Conservation (phyloP, 2,888 invertebrate genomes). For the Euplagia quadripunctaria region DNA sequence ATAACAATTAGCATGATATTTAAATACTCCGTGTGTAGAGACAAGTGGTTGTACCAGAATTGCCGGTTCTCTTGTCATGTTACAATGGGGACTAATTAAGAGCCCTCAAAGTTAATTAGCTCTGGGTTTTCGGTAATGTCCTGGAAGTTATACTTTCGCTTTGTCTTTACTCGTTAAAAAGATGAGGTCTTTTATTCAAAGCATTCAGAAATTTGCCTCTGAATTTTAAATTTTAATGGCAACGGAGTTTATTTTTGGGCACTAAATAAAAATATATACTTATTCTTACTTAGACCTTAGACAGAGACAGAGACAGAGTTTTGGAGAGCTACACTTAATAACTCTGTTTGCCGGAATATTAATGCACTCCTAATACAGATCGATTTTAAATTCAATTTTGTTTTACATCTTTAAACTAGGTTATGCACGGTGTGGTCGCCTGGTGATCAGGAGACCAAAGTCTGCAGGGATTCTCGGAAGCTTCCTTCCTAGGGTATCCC, state of each 20-base stretch:
- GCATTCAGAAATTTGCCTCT: constrained; percentile 20
- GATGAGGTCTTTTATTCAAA: constrained; percentile 53
- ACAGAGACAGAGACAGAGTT: background rate
- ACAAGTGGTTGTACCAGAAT: constrained; percentile 70
- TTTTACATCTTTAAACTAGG: background rate
- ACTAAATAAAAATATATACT: background rate
- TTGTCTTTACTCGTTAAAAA: constrained; percentile 66
- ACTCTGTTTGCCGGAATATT: too few relatives aligned
- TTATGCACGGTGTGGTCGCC: too few relatives aligned
- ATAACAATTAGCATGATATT: constrained; percentile 14
- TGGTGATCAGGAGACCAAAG: too few relatives aligned
- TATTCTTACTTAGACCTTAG: background rate
- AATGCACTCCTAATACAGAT: background rate
- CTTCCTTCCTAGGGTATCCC: too few relatives aligned
- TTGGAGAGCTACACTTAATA: background rate
- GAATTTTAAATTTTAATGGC: background rate
- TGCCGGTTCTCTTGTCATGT: constrained; percentile 80
- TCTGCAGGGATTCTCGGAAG: too few relatives aligned
- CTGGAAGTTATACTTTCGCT: constrained; percentile 67
- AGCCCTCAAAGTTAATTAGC: constrained; percentile 79
- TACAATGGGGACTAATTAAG: constrained; percentile 86
- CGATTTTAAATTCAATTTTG: background rate
- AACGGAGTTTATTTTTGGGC: background rate
- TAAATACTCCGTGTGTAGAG: constrained; percentile 63
- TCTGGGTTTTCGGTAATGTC: constrained; percentile 72